Percentiles rank a stretch among this genome's conserved stretches.
These are phyloP conservation scores for Porites divaricata DNA, from an alignment of 92 coral and sea anemone species.

Conservation along the genomic window DNA sequence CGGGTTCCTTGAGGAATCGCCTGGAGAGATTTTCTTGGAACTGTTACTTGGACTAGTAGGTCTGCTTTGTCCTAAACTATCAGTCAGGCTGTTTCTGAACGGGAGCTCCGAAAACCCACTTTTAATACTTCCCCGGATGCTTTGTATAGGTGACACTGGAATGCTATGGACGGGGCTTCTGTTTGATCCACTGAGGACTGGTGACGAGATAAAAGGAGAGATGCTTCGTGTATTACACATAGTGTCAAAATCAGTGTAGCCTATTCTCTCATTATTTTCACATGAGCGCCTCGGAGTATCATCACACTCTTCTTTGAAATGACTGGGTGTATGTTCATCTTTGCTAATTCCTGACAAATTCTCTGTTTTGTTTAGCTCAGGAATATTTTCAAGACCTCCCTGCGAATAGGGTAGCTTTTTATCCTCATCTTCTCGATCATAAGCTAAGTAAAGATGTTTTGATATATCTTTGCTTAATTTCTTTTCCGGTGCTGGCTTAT, in stretches of 20 bases:
- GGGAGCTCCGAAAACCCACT: constrained; percentile 40
- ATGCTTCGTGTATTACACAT: not conserved
- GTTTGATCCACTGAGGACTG: not conserved
- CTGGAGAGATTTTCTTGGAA: not conserved
- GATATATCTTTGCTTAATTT: constrained; percentile 45
- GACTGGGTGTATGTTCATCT: not conserved
- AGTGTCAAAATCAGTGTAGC: constrained; percentile 33
- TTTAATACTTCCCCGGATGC: constrained; percentile 17
- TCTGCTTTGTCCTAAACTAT: constrained; percentile 16
- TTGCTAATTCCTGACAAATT: not conserved
- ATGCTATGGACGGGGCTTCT: constrained; percentile 17
- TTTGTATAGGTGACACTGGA: constrained; percentile 5
- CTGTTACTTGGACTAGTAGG: not conserved
- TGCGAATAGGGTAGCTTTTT: not conserved
- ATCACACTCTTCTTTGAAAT: not conserved
- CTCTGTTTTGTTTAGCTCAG: not conserved
- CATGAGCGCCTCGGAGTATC: not conserved
- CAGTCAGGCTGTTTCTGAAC: constrained; percentile 15
- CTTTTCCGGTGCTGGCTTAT: constrained; percentile 18
- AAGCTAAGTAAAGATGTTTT: constrained; percentile 53
- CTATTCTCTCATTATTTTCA: constrained; percentile 6
- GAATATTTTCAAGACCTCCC: not conserved
- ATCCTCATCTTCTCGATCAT: constrained; percentile 33
- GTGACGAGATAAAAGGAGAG: constrained; percentile 16
- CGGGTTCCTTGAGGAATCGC: not conserved